These are phyloP conservation scores for Leistus spinibarbis DNA, from an alignment of 2,888 invertebrate genomes.

Conservation along the genomic window DNA sequence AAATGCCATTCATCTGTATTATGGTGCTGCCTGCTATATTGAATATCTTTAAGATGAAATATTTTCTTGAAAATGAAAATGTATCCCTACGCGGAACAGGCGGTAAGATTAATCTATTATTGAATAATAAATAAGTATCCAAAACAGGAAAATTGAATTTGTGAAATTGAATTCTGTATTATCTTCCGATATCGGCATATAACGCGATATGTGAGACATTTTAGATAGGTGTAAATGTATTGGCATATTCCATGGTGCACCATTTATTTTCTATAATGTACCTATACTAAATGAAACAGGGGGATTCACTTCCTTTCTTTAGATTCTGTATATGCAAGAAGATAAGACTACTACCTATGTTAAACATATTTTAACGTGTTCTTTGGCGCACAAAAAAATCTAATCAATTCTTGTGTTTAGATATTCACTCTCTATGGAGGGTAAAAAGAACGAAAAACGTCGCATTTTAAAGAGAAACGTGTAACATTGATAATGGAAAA, in stretches of 20 bases:
- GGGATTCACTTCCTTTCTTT: background rate
- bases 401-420: background rate
- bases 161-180: slow-evolving; percentile 28
- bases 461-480: background rate
- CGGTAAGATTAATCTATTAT: slow-evolving; percentile 23
- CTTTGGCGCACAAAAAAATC: background rate
- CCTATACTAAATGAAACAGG: slow-evolving; percentile 24
- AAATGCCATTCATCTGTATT: too few species aligned
- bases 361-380: background rate
- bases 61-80: background rate
- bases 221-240: slow-evolving; percentile 24
- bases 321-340: background rate
- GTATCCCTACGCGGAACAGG: slow-evolving; percentile 28
- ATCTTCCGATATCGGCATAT: slow-evolving; percentile 18
- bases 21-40: too few species aligned
- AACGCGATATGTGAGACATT: slow-evolving; percentile 18
- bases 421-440: background rate
- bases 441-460: background rate
- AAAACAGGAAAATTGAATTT: slow-evolving; percentile 33
- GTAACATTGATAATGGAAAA: slow-evolving; percentile 16
- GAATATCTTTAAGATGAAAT: background rate
- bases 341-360: background rate
- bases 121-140: slow-evolving; percentile 20
- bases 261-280: slow-evolving; percentile 32
- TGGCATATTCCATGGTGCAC: slow-evolving; percentile 20